Percentiles rank a stretch among this genome's conserved stretches.
phyloP scores from a whole-genome alignment of 1,140 invertebrate genomes.

The Drosophila sucinea region DNA sequence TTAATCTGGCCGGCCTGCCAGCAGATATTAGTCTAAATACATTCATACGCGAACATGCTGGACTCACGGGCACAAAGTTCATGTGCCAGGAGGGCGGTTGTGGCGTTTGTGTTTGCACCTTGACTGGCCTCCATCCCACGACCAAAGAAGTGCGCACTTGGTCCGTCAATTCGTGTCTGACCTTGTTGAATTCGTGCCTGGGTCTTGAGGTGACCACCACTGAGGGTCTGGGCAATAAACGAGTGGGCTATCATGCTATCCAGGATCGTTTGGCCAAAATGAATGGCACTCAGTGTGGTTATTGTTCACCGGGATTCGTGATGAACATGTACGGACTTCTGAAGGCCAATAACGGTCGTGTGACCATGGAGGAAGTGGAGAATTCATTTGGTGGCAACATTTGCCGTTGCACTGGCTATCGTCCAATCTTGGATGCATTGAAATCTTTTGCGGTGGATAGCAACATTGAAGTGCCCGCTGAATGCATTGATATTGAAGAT shows the following conservation, averaged over 20 bases:
- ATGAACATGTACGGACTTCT: constrained; percentile 92
- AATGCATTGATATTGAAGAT: constrained; percentile 76
- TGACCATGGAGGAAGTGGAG: constrained; percentile 89
- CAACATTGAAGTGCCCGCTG: constrained; percentile 86
- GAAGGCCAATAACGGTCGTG: constrained; percentile 83
- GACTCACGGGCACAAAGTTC: constrained; percentile 90
- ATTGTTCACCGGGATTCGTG: constrained; percentile 93
- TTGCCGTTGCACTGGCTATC: constrained; percentile 94
- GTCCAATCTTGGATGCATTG: constrained; percentile 92
- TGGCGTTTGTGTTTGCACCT: constrained; percentile 90
- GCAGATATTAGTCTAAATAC: constrained; percentile 87
- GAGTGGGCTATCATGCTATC: constrained; percentile 88
- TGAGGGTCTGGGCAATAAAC: constrained; percentile 89
- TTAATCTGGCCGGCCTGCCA: constrained; percentile 63
- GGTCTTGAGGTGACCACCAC: constrained; percentile 91
- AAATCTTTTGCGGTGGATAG: constrained; percentile 89
- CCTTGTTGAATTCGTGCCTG: constrained; percentile 87
- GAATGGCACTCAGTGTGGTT: constrained; percentile 92
- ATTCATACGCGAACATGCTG: constrained; percentile 87
- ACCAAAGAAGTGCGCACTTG: constrained; percentile 85
- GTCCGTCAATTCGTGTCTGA: constrained; percentile 91
- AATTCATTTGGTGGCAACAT: constrained; percentile 92
- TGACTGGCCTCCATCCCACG: constrained; percentile 84
- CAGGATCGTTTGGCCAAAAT: constrained; percentile 88
- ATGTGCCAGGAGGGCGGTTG: constrained; percentile 94